Evolutionary conservation across 2,888 invertebrate genomes (phyloP), one percentile per base, ranked within the genome.

Genomic region (Drosophila lutescens): DNA sequence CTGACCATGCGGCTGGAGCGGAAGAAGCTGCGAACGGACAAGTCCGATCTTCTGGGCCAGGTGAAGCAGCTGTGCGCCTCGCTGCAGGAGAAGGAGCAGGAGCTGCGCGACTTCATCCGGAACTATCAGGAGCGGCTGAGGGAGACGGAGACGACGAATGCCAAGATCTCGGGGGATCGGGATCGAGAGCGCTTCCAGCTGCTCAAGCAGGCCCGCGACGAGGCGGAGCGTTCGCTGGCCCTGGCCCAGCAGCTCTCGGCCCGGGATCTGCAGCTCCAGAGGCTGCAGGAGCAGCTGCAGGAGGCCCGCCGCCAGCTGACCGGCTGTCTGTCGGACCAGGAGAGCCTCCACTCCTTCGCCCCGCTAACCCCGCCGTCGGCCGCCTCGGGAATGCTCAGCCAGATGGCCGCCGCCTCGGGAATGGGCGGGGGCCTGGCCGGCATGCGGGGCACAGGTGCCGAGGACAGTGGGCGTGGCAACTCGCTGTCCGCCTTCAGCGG

Each of bases 1-100:
- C 72, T 90, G 94, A 97, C 96, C 60, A 93, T 98, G 89, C 97
- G 98, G 92, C 95, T 96, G 69, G 98, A 98, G 92, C 94, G 98
- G 73, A 97, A 98, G 92, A 94, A 97, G 77, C 93, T 98, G 91
- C 97, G 98, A 93, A 96, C 97, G 13, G 98, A 98, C 93, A 98
- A 98, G 93, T 96, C 96, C 90, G 98, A 98, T 93, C 94, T 98
- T 76, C 93, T 98, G 81, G 96, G 96, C 91, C 98, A 98, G 93
- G 98, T 98, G 95, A 98, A 98, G 92, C 98, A 98, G 90, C 94
- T 98, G 68, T 98, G 98, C 92, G 95, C 96, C 61, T 98, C 98
- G 9, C 93, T 98, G 71, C 98, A 98, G 92, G 98, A 98, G 91
- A 98, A 98, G 93, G 98, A 98, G 91, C 96, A 96, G 87, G 98